Base-by-base conservation (phyloP, 1,140 invertebrate genomes). In the Zaprionus lachaisei region DNA sequence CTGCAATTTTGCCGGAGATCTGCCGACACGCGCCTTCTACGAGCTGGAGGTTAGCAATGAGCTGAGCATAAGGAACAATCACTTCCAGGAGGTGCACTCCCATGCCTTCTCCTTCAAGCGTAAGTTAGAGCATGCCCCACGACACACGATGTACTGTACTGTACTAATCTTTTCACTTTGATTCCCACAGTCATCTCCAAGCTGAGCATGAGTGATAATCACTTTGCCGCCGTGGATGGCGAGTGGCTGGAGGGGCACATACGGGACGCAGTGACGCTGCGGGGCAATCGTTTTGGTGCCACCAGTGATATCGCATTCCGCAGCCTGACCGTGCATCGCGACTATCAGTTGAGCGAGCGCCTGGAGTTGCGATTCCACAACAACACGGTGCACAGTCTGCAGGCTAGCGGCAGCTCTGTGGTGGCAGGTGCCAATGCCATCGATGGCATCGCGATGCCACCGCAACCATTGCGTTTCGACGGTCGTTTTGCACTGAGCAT, bases 1-100 rank as follows among this genome's bases (percentile, higher is more conserved):
- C 69, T 93, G 93, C 17, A 92, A 83, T 5, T 94, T 96, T 38
- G 85, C 93, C 3, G 86, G 91, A 0, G 83, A 93, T 34, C 69
- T 96, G 49, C 96, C 96, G 1, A 96, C 96, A 64, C 94, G 96
- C 49, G 94, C 95, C 57, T 94, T 97, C 89, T 96, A 96, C 49
- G 96, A 97, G 63, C 92, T 97, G 38, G 95, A 95, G 72, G 95
- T 97, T 12, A 93, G 94, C 49, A 93, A 95, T 54, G 94, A 95
- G 58, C 95, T 97, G 38, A 93, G 94, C 17, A 94, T 97, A 77
- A 94, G 95, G 47, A 95, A 95, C 81, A 96, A 95, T 86, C 81
- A 90, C 2, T 93, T 96, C n/a, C 92, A 94, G 12, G 94, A 91
- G 41, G 72, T 94, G 9, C 85, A 92, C 58, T 92, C 94, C 5